phyloP scores from a whole-genome alignment of 1,140 invertebrate species.

The Lucilia sericata region DNA sequence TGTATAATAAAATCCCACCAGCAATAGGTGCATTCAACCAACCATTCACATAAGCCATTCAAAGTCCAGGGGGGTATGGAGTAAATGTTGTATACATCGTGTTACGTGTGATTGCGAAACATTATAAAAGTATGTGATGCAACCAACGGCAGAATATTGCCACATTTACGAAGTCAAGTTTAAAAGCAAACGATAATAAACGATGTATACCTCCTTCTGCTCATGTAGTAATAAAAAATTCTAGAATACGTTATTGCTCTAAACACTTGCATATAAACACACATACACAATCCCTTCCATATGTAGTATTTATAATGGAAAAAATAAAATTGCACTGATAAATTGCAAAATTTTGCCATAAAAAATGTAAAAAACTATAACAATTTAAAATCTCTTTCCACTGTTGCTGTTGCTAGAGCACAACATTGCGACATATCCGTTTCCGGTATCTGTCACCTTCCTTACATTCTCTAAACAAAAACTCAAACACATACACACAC shows the following conservation, averaged over 20 bases:
- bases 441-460: slow-evolving; percentile 41
- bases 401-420: background rate
- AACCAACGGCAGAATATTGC: background rate
- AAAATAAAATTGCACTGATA: background rate
- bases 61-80: background rate
- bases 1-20: background rate
- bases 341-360: too few species aligned
- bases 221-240: background rate
- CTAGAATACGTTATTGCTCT: background rate
- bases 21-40: background rate
- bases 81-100: background rate
- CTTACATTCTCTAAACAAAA: slow-evolving; percentile 20
- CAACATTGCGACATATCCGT: slow-evolving; percentile 40
- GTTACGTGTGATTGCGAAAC: background rate
- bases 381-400: background rate
- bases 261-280: background rate
- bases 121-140: background rate
- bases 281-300: background rate
- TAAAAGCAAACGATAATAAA: background rate
- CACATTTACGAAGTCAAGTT: background rate
- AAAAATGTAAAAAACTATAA: too few species aligned
- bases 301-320: background rate
- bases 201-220: background rate
- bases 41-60: too few species aligned
- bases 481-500: background rate